These are phyloP conservation scores for Uloborus diversus DNA, from an alignment of 1,140 invertebrate species.

Conservation along the genomic window DNA sequence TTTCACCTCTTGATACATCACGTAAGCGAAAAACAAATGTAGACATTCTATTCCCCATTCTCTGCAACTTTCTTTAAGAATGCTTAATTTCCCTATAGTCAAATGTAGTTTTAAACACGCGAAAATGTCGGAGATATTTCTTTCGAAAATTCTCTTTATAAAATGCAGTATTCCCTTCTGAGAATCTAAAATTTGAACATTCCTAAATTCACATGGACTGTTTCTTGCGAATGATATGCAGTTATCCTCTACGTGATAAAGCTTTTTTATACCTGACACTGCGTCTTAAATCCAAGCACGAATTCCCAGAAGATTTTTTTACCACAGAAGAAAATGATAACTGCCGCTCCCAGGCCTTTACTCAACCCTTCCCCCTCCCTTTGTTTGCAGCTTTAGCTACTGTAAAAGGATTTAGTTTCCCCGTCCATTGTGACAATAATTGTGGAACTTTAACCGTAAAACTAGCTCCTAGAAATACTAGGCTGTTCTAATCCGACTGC, in stretches of 20 bases:
- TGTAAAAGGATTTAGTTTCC: slow-evolving; percentile 24
- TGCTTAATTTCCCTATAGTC: too few relatives aligned
- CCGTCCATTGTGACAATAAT: slow-evolving; percentile 35
- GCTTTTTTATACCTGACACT: slow-evolving; percentile 39
- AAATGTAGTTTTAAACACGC: too few relatives aligned
- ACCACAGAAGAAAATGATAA: slow-evolving; percentile 34
- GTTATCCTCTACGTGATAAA: slow-evolving; percentile 44
- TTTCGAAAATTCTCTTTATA: too few relatives aligned
- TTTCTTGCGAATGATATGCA: too few relatives aligned
- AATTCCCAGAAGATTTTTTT: slow-evolving; percentile 37
- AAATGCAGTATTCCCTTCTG: too few relatives aligned
- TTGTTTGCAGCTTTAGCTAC: not conserved
- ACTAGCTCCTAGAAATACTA: slow-evolving; percentile 16
- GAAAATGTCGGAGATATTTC: too few relatives aligned
- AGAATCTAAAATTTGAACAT: too few relatives aligned
- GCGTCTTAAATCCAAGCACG: slow-evolving; percentile 48
- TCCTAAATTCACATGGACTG: too few relatives aligned
- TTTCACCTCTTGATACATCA: too few relatives aligned
- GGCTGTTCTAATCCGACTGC: slow-evolving; percentile 14
- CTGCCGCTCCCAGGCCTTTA: slow-evolving; percentile 16
- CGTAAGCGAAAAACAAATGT: too few relatives aligned
- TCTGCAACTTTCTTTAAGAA: too few relatives aligned
- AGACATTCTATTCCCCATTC: too few relatives aligned
- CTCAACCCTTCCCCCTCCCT: not conserved
- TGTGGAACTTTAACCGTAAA: slow-evolving; percentile 18